These are phyloP conservation scores for Melanogrammus aeglefinus DNA, from an alignment of 2,797 vertebrate genomes.

Conservation along the genomic window DNA sequence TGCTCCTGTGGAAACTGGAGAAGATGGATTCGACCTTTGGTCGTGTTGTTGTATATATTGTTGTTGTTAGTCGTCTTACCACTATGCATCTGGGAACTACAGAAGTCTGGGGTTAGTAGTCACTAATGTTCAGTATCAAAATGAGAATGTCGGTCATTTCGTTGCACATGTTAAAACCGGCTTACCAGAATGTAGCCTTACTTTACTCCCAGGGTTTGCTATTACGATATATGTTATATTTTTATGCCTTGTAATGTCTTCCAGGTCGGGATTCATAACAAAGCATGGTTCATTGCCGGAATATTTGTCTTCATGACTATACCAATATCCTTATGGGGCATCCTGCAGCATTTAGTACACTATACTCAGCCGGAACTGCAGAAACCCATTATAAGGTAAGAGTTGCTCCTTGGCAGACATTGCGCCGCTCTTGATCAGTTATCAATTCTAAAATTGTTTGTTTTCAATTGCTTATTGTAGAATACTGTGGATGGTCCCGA, in stretches of 20 bases:
- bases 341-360: slow-evolving; percentile 95
- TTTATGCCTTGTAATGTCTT: slow-evolving; percentile 20
- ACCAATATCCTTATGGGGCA: slow-evolving; percentile 95
- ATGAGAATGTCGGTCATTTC: neutral
- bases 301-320: slow-evolving; percentile 97
- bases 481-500: slow-evolving; percentile 99
- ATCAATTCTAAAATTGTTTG: neutral
- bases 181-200: neutral
- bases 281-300: slow-evolving; percentile 97
- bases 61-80: slow-evolving; percentile 85
- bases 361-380: slow-evolving; percentile 97
- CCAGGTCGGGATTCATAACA: slow-evolving; percentile 90
- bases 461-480: slow-evolving; percentile 61
- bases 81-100: slow-evolving; percentile 88
- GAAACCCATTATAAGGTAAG: slow-evolving; percentile 97
- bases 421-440: neutral
- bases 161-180: neutral
- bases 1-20: slow-evolving; percentile 95
- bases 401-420: neutral
- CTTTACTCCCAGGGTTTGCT: neutral
- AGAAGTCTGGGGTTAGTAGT: slow-evolving; percentile 84
- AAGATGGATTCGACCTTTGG: slow-evolving; percentile 91
- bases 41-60: slow-evolving; percentile 83
- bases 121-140: neutral
- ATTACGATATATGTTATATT: neutral